Evolutionary conservation across 2,888 invertebrate species (phyloP), one percentile per base, ranked within the genome.

Genomic region (Portevinia maculata): DNA sequence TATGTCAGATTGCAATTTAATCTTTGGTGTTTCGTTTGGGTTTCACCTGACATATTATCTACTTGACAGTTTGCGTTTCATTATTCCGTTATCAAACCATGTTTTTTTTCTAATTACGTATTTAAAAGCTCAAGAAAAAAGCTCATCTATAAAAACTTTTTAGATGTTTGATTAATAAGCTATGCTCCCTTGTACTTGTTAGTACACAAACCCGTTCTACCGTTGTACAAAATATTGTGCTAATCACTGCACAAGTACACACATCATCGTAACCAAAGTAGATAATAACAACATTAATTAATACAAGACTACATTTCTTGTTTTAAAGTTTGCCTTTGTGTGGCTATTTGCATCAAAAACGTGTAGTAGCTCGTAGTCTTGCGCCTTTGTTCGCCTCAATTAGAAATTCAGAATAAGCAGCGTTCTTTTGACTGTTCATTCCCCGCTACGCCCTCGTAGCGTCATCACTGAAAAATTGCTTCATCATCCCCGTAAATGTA

Each of bases 251-350:
- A n/a, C 11, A 24, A 41, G 13, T 5, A 1, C 8, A 19, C 9
- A n/a, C 19, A 6, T 7, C 21, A 24, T n/a, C 21, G 24, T 28
- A 44, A 17, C 11, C 17, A 59, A n/a, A 39, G 28, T 41, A 44
- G 44, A 44, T 19, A 34, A 24, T 37, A 48, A 62, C 11, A 37
- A 62, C 9, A 48, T 46, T 46, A 55, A 69, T 57, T 48, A 69
- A 32, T 32, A 60, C 34, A 24, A 32, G 30, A 52, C 50, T 70
- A 60, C n/a, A n/a, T 60, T 60, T 70, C 70, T 70, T 37, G 37
- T 71, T 57, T 73, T 73, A 73, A 73, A 79, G 79, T 79, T 37
- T 73, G 17, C 48, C 53, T 70, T 65, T 55, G 46, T 39, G 9
- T 39, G 39, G 39, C 39, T 39, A 13, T 7, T 7, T 39, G 15